Base-by-base conservation (phyloP, 1,140 invertebrate genomes). In the Plectus sambesii region DNA sequence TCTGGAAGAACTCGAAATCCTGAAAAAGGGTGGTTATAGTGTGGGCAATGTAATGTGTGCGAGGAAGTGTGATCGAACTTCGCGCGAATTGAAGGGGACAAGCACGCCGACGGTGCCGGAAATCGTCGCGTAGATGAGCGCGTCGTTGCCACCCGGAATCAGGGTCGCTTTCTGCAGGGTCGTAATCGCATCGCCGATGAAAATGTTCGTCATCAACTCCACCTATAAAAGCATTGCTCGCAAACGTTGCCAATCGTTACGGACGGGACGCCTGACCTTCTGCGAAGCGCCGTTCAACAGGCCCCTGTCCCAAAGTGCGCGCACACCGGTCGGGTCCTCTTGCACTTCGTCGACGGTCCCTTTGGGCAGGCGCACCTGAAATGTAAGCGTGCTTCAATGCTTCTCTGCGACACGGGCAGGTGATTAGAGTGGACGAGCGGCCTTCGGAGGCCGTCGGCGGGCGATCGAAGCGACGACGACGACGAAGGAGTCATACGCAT, bases 1-100 rank as follows among this genome's bases (percentile, higher is more conserved):
- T 87, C 71, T 97, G 92, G 74, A 99, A 98, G 66, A 98, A 97
- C 67, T 98, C 92, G 60, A 92, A 88, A 70, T 98, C 92, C 75
- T 77, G 51, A 2, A 74, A 70, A n/a, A 62, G 49, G 51, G 50
- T 40, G 20, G 22, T 44, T 17, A 51, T 15, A 9, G 20, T 12
- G 22, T 15, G 20, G 20, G 12, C 12, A 46, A 19, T n/a, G 37
- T 33, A 60, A 33, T 8, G 9, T 6, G 20, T 17, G 44, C 9
- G 8, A 5, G 42, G 8, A 58, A 43, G 36, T 38, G 1, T 19
- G n/a, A 47, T 51, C 60, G 52, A 59, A 77, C 76, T 68, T 99
- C 93, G 63, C 92, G 82, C 24, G 89, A 93, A 0, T 89, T 92
- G 61, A 99, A 98, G 0, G 94, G 90, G 8, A 98, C 85, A 3